Percentiles rank a stretch among this genome's conserved stretches.
Conservation (phyloP, 2,113 vertebrate genomes). For the Lanius collurio region DNA sequence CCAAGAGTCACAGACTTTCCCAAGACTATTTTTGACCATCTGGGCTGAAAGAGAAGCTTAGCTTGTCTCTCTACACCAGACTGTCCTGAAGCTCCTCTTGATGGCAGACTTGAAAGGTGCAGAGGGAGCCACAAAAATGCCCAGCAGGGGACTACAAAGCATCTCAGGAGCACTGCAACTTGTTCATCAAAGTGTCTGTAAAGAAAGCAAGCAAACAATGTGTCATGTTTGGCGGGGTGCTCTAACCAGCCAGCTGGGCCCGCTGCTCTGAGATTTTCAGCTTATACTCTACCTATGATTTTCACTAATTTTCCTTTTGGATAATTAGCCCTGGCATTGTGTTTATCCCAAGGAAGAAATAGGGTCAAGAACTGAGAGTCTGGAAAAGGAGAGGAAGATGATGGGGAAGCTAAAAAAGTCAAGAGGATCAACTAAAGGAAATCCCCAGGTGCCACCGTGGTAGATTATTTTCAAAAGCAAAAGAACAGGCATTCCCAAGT, state of each 20-base stretch:
- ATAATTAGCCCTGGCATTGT: not conserved
- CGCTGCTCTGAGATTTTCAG: not conserved
- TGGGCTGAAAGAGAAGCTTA: not conserved
- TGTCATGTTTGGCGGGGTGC: not conserved
- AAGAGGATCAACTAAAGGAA: not conserved
- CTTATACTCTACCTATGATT: not conserved
- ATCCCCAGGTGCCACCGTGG: not conserved
- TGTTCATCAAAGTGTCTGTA: not conserved
- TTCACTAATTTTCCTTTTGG: not conserved
- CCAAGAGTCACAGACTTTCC: not conserved
- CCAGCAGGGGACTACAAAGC: not conserved
- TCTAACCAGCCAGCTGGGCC: not conserved
- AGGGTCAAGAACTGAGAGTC: not conserved
- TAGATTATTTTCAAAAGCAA: not conserved
- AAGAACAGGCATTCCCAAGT: not conserved
- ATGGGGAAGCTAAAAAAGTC: not conserved
- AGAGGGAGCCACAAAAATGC: not conserved
- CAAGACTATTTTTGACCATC: not conserved
- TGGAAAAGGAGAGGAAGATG: not conserved
- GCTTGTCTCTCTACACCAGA: not conserved
- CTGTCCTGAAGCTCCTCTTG: not conserved
- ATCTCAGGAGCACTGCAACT: not conserved
- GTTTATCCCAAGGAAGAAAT: not conserved
- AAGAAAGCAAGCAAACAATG: not conserved
- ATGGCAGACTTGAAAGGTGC: not conserved